A percentile compares a stretch with the other conserved stretches of the same genome.
phyloP scores from a whole-genome alignment of 2,797 vertebrate species.

The Macroramphosus scolopax region DNA sequence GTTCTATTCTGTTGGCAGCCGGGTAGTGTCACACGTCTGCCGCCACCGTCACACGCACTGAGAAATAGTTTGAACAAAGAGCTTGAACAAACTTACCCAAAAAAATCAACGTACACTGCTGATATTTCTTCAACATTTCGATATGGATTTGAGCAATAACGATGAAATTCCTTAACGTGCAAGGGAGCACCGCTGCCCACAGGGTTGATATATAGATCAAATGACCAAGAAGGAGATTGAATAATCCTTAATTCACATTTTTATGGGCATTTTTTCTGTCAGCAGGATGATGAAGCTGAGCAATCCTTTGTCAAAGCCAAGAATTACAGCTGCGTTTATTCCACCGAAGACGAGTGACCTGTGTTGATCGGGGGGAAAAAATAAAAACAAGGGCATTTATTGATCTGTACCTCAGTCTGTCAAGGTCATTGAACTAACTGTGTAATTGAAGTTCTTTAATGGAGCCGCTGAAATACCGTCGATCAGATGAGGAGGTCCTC shows the following conservation, averaged over 20 bases:
- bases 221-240: conserved; percentile 56
- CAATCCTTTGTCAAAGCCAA: conserved; percentile 46
- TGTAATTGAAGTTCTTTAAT: conserved; percentile 65
- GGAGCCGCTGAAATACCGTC: conserved; percentile 48
- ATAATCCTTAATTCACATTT: conserved; percentile 46
- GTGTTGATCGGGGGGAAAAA: conserved; percentile 22
- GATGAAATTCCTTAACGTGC: too few relatives aligned
- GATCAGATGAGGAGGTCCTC: conserved; percentile 28
- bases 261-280: conserved; percentile 47
- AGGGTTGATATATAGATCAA: conserved; percentile 50
- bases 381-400: conserved; percentile 45
- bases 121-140: conserved; percentile 16
- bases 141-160: conserved; percentile 38
- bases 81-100: too few relatives aligned
- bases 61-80: too few relatives aligned
- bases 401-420: conserved; percentile 56
- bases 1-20: too few relatives aligned
- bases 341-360: conserved; percentile 19
- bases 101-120: too few relatives aligned
- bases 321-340: conserved; percentile 33
- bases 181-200: conserved; percentile 2
- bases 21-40: too few relatives aligned
- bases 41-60: too few relatives aligned
- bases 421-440: conserved; percentile 68
- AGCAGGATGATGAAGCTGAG: conserved; percentile 44